A percentile compares a stretch with the other conserved stretches of the same genome.
phyloP scores from a whole-genome alignment of 2,797 vertebrate genomes.

The Lophius americanus region DNA sequence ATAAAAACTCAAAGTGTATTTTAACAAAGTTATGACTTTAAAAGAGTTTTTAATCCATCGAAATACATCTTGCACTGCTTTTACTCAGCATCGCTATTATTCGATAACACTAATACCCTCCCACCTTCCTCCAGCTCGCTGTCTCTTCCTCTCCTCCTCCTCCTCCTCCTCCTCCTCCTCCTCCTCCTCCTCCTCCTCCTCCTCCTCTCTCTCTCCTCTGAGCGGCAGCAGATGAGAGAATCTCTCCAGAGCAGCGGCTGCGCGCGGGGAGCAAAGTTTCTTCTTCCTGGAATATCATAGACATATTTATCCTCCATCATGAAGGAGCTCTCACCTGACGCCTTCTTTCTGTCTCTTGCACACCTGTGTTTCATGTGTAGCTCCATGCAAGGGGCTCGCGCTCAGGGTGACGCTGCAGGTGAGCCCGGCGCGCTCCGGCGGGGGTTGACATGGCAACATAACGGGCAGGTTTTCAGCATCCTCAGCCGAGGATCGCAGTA shows the following conservation, averaged over 20 bases:
- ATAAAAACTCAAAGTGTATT: too few species aligned
- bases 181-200: background rate
- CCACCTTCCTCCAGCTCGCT: too few species aligned
- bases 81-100: too few species aligned
- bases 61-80: too few species aligned
- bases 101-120: too few species aligned
- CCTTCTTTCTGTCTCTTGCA: slow-evolving; percentile 33
- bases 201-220: background rate
- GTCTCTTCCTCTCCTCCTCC: background rate
- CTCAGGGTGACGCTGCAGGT: slow-evolving; percentile 70
- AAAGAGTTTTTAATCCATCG: too few species aligned
- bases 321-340: slow-evolving; percentile 42
- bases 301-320: slow-evolving; percentile 33
- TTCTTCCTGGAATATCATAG: background rate
- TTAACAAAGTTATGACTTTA: too few species aligned
- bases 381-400: slow-evolving; percentile 61
- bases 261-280: background rate
- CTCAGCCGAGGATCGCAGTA: slow-evolving; percentile 86
- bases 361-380: slow-evolving; percentile 68
- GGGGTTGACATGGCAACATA: slow-evolving; percentile 88
- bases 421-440: slow-evolving; percentile 75
- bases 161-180: background rate
- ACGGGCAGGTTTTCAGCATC: slow-evolving; percentile 89
- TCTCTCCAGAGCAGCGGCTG: slow-evolving; percentile 9
- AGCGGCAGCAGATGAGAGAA: slow-evolving; percentile 8